These are phyloP conservation scores for Lagenorhynchus albirostris DNA, from an alignment of 2,113 vertebrate species.

Conservation along the genomic window DNA sequence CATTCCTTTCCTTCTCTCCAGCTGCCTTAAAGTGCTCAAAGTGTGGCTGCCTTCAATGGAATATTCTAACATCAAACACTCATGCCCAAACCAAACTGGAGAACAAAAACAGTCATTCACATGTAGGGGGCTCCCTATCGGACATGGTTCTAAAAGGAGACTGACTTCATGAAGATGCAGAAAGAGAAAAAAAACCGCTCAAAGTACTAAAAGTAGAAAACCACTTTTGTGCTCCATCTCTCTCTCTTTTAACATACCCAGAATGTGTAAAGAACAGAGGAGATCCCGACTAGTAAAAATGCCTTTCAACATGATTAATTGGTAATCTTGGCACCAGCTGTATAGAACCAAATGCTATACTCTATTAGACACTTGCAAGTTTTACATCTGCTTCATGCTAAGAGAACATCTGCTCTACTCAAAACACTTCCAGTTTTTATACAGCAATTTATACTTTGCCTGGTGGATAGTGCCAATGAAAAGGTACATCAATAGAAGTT, in stretches of 20 bases:
- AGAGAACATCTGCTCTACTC: slow-evolving; percentile 83
- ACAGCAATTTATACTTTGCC: slow-evolving; percentile 78
- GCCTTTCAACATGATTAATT: slow-evolving; percentile 87
- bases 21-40: slow-evolving; percentile 12
- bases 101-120: neutral
- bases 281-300: slow-evolving; percentile 82
- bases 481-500: slow-evolving; percentile 31
- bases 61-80: neutral
- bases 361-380: slow-evolving; percentile 82
- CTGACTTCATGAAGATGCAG: neutral
- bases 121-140: neutral
- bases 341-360: slow-evolving; percentile 82
- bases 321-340: slow-evolving; percentile 85
- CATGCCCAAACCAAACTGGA: neutral
- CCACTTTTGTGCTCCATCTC: neutral
- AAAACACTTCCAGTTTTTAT: slow-evolving; percentile 74
- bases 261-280: slow-evolving; percentile 59
- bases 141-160: neutral
- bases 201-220: neutral
- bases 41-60: neutral
- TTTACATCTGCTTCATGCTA: slow-evolving; percentile 87
- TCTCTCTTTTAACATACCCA: neutral
- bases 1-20: slow-evolving; percentile 45
- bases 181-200: neutral
- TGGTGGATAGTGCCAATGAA: slow-evolving; percentile 57